These are phyloP conservation scores for Papilio protenor DNA, from an alignment of 2,888 invertebrate genomes.

Conservation along the genomic window DNA sequence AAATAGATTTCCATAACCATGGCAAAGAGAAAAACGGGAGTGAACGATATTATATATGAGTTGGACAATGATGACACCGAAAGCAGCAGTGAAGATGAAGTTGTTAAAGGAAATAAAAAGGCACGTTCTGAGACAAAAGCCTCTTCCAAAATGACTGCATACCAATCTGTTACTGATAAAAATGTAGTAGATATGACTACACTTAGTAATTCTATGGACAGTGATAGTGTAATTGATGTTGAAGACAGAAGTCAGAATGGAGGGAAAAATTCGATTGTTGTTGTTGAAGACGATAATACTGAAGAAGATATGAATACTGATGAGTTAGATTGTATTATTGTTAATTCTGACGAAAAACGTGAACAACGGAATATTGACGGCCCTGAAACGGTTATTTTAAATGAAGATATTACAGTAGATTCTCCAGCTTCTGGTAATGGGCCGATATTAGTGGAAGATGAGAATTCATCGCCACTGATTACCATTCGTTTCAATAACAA, in stretches of 20 bases:
- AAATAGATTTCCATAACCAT: slow-evolving; percentile 53
- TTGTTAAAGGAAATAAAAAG: slow-evolving; percentile 69
- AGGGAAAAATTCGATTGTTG: slow-evolving; percentile 67
- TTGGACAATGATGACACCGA: slow-evolving; percentile 79
- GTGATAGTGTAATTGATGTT: slow-evolving; percentile 47
- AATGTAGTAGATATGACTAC: slow-evolving; percentile 55
- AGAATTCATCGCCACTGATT: slow-evolving; percentile 73
- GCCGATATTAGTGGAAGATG: slow-evolving; percentile 70
- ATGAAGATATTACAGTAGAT: slow-evolving; percentile 71
- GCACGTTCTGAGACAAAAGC: slow-evolving; percentile 57
- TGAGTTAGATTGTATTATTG: slow-evolving; percentile 49
- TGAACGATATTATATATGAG: slow-evolving; percentile 81
- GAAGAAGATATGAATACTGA: slow-evolving; percentile 46
- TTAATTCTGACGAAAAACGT: background rate
- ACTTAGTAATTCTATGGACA: slow-evolving; percentile 56
- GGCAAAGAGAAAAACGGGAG: slow-evolving; percentile 76
- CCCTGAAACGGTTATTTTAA: slow-evolving; percentile 61
- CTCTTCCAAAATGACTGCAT: slow-evolving; percentile 48
- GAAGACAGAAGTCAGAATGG: slow-evolving; percentile 62
- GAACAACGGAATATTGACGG: slow-evolving; percentile 52
- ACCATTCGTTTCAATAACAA: slow-evolving; percentile 77
- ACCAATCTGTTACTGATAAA: slow-evolving; percentile 50
- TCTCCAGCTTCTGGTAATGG: slow-evolving; percentile 70
- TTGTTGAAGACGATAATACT: slow-evolving; percentile 47
- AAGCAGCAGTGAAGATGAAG: slow-evolving; percentile 77